phyloP scores from a whole-genome alignment of 2,113 vertebrate genomes.

The Myotis davidii region DNA sequence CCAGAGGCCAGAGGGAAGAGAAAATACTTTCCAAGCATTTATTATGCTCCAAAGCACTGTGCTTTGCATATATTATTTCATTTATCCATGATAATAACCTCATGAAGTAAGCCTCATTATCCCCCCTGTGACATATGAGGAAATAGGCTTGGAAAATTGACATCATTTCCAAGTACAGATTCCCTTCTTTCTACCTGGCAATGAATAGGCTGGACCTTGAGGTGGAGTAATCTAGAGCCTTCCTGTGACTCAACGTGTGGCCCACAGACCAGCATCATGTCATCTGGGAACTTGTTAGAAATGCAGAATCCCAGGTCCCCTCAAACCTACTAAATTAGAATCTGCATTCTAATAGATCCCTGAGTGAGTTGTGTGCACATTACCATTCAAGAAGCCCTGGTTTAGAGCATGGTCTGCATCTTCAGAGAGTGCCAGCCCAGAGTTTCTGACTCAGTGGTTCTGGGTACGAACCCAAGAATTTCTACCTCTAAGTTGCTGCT shows the following conservation, averaged over 20 bases:
- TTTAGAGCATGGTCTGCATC: background rate
- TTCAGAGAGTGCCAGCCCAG: background rate
- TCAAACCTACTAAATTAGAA: background rate
- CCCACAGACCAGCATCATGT: background rate
- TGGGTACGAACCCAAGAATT: background rate
- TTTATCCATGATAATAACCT: background rate
- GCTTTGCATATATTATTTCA: background rate
- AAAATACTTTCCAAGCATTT: background rate
- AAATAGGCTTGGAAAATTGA: background rate
- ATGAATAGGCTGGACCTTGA: background rate
- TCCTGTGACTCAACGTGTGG: background rate
- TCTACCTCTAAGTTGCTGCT: background rate
- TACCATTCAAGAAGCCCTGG: background rate
- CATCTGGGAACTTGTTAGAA: background rate
- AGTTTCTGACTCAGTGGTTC: background rate
- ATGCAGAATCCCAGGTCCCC: background rate
- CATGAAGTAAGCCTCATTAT: background rate
- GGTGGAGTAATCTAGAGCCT: background rate
- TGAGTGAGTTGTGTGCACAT: background rate
- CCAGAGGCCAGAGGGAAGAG: background rate
- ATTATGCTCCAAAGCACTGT: background rate
- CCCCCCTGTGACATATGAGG: background rate
- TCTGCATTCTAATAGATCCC: background rate
- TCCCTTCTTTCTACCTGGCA: background rate
- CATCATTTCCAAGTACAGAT: background rate